A percentile compares a stretch with the other conserved stretches of the same genome.
Conservation (phyloP, 1,140 invertebrate genomes). For the Panulirus ornatus region DNA sequence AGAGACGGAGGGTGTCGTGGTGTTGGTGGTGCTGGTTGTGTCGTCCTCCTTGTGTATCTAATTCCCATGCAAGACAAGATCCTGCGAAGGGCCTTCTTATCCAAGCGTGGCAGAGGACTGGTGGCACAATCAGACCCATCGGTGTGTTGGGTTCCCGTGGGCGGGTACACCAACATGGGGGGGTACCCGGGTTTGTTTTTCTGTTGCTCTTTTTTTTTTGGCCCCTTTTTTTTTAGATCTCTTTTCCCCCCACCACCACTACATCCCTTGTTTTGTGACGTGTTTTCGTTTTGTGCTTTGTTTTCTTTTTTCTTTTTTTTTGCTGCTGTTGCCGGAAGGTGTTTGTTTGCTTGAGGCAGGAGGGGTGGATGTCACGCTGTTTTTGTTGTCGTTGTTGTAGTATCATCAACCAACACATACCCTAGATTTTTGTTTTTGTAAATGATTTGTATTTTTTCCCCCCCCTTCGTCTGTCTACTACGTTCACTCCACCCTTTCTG, state of each 20-base stretch:
- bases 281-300: background rate
- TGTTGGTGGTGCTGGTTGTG: no score
- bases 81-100: background rate
- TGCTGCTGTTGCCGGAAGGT: no score
- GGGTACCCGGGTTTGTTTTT: background rate
- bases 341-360: no score
- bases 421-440: no score
- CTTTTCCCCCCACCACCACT: background rate
- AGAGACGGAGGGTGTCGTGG: no score
- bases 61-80: constrained; percentile 32
- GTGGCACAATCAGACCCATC: background rate
- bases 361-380: no score
- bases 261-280: background rate
- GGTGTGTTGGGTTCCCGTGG: background rate
- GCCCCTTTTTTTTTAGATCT: background rate
- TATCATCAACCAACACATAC: no score
- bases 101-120: background rate
- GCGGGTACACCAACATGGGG: background rate
- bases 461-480: no score
- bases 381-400: no score
- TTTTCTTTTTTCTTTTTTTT: background rate
- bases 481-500: no score
- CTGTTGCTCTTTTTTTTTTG: background rate
- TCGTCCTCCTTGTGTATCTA: constrained; percentile 1
- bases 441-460: no score